Percentiles rank a stretch among this genome's conserved stretches.
These are phyloP conservation scores for Ochropacha duplaris DNA, from an alignment of 2,888 invertebrate species.

Conservation along the genomic window DNA sequence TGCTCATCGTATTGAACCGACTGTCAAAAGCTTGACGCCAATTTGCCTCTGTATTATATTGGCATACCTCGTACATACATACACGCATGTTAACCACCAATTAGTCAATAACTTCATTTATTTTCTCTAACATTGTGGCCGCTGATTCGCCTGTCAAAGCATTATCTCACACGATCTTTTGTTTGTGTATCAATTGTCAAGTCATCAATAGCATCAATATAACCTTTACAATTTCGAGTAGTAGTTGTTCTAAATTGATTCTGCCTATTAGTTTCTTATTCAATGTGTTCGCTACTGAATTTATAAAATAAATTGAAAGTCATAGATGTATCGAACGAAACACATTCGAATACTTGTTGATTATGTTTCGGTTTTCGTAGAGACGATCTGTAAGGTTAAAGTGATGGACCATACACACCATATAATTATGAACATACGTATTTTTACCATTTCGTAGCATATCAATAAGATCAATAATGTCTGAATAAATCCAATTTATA, in stretches of 20 bases:
- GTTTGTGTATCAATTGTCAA: slow-evolving; percentile 32
- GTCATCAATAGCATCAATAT: slow-evolving; percentile 21
- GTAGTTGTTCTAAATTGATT: slow-evolving; percentile 19
- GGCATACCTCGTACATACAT: slow-evolving; percentile 31
- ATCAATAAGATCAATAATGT: too few species aligned
- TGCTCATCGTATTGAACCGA: slow-evolving; percentile 20
- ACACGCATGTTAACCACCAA: slow-evolving; percentile 43
- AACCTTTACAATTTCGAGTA: slow-evolving; percentile 13
- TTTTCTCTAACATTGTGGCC: slow-evolving; percentile 24
- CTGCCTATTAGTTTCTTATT: neutral
- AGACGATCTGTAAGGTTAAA: too few species aligned
- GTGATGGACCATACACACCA: too few species aligned
- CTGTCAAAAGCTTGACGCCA: slow-evolving; percentile 48
- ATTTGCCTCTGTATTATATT: slow-evolving; percentile 45
- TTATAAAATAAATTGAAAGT: neutral
- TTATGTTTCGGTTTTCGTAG: neutral
- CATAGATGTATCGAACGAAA: neutral
- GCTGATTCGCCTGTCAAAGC: slow-evolving; percentile 36
- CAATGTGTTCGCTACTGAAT: neutral
- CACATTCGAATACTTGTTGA: neutral
- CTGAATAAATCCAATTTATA: too few species aligned
- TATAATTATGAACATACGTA: too few species aligned
- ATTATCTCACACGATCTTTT: slow-evolving; percentile 33
- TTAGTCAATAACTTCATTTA: slow-evolving; percentile 47
- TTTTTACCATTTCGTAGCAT: too few species aligned